These are phyloP conservation scores for Pyrocoelia pectoralis DNA, from an alignment of 2,888 invertebrate genomes.

Conservation along the genomic window DNA sequence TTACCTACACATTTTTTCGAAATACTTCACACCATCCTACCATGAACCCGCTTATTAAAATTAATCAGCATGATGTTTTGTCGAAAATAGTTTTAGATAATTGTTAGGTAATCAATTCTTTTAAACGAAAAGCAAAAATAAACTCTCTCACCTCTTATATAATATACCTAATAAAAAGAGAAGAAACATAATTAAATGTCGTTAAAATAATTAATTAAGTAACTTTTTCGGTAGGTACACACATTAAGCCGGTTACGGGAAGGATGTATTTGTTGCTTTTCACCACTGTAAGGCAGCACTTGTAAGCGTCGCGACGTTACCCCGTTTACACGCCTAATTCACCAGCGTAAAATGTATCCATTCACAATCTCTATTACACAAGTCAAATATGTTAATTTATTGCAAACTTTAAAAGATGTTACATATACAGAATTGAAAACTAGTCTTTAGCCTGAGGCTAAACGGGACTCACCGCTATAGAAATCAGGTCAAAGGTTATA, in stretches of 20 bases:
- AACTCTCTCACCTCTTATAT: too few species aligned
- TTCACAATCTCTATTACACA: neutral
- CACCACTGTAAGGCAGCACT: slow-evolving; percentile 54
- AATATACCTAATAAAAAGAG: too few species aligned
- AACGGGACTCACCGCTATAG: slow-evolving; percentile 56
- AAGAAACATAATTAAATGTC: slow-evolving; percentile 45
- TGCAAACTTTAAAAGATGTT: slow-evolving; percentile 9
- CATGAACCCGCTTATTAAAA: too few species aligned
- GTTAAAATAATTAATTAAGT: slow-evolving; percentile 60
- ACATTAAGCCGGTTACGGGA: slow-evolving; percentile 39
- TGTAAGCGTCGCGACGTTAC: slow-evolving; percentile 54
- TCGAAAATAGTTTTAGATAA: too few species aligned
- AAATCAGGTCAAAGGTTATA: slow-evolving; percentile 58
- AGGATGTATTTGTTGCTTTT: slow-evolving; percentile 43
- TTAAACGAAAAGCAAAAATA: too few species aligned
- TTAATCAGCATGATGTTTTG: too few species aligned
- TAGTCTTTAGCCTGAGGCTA: slow-evolving; percentile 46
- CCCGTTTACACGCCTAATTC: slow-evolving; percentile 37
- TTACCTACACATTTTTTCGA: too few species aligned
- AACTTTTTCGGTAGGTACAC: slow-evolving; percentile 51
- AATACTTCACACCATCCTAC: too few species aligned
- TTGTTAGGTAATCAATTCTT: too few species aligned
- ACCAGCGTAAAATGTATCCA: slow-evolving; percentile 8
- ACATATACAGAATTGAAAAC: slow-evolving; percentile 39
- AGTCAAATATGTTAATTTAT: neutral